Evolutionary conservation across 2,888 invertebrate genomes (phyloP), one percentile per base, ranked within the genome.

Genomic region (Agonum fuliginosum): DNA sequence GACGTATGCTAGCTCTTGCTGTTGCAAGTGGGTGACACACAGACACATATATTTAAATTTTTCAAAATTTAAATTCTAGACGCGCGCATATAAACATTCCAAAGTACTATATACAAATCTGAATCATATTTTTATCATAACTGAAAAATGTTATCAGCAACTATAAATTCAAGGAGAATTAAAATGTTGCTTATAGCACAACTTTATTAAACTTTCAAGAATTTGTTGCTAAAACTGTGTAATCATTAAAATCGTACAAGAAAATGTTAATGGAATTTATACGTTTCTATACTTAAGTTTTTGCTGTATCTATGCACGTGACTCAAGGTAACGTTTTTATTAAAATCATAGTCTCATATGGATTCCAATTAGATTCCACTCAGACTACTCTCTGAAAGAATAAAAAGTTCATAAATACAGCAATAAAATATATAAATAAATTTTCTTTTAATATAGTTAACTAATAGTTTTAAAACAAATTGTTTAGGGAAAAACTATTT

Each of bases 241-340:
- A 48, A 10, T 30, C 27, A 30, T 62, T 14, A 8, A 30, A 62
- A 62, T 48, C 6, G 3, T 17, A 17, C 10, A 62, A 30, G 12
- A 22, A 58, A 30, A 62, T 62, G 17, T 12, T 27, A 62, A 62
- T 30, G 30, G 58, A 62, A 30, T 62, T 30, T 30, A 27, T 2
- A 17, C 27, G 30, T 62, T 62, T 14, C 58, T 17, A 62, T 3
- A 14, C 3, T 17, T 12, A 17, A 17, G 58, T 27, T 62, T 62
- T 62, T 46, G 14, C 17, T 46, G n/a, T n/a, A 17, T 46, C 17
- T 6, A 14, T 17, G n/a, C 58, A 62, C 30, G n/a, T 30, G 58
- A 62, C 30, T 62, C 58, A 62, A 62, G 58, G 58, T 27, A 62
- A 62, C 27, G 19, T 30, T 62, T 62, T 62, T 62, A 30, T 62